Conservation (phyloP, 2,113 vertebrate genomes). For the Colius striatus region DNA sequence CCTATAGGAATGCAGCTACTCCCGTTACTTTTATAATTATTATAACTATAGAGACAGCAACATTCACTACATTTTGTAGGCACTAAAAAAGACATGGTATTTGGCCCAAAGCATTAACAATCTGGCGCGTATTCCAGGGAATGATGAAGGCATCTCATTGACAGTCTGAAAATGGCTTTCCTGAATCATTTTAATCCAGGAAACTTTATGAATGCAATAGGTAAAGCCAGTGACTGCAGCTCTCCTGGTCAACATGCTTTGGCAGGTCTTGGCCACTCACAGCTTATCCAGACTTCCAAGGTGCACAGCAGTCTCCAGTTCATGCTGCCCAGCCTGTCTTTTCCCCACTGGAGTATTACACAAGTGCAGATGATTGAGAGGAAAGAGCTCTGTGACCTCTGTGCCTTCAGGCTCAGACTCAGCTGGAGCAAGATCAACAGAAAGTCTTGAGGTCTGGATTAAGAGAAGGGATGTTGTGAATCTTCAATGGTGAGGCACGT, state of each 20-base stretch:
- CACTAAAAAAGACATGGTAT: constrained; percentile 32
- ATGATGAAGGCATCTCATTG: constrained; percentile 1
- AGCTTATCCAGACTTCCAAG: background rate
- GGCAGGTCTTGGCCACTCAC: background rate
- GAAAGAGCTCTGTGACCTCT: background rate
- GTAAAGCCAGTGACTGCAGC: background rate
- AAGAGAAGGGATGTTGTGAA: background rate
- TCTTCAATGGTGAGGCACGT: fast-evolving
- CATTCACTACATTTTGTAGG: background rate
- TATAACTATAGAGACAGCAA: constrained; percentile 38
- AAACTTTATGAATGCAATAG: background rate
- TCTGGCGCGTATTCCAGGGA: constrained; percentile 13
- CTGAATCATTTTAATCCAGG: background rate
- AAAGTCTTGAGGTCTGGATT: background rate
- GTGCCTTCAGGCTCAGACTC: background rate
- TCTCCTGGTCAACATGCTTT: background rate
- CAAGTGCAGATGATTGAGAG: background rate
- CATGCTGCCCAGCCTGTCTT: background rate
- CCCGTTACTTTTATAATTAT: constrained; percentile 39
- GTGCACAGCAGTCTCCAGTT: fast-evolving
- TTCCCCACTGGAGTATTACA: background rate
- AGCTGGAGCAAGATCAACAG: fast-evolving
- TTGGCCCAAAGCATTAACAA: constrained; percentile 41
- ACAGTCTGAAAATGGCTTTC: constrained; percentile 17
- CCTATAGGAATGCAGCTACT: constrained; percentile 9